phyloP scores from a whole-genome alignment of 2,888 invertebrate species.

The Pristionchus exspectatus region DNA sequence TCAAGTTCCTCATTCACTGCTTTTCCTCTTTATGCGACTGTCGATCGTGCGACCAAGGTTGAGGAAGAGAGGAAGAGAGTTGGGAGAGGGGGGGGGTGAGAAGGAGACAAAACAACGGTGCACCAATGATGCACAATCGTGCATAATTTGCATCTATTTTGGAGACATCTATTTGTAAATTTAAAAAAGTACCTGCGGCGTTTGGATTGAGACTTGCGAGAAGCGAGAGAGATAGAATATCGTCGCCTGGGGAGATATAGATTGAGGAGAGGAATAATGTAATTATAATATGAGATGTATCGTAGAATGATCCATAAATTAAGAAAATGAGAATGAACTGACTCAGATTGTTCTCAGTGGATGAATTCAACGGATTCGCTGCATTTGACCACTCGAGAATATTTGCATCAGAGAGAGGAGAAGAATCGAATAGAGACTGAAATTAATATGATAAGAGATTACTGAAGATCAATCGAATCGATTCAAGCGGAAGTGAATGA shows the following conservation, averaged over 20 bases:
- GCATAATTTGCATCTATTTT: neutral
- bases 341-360: constrained; percentile 28
- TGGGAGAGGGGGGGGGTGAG: neutral
- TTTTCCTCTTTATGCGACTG: neutral
- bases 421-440: constrained; percentile 44
- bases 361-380: constrained; percentile 10
- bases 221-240: constrained; percentile 32
- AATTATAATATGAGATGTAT: neutral
- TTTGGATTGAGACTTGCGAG: constrained; percentile 35
- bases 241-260: neutral
- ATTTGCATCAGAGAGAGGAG: constrained; percentile 30
- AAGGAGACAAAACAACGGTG: constrained; percentile 13
- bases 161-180: neutral
- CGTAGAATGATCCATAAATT: neutral
- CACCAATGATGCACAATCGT: neutral
- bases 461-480: neutral
- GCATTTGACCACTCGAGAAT: constrained; percentile 31
- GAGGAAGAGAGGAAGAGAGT: neutral
- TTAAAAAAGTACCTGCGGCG: neutral
- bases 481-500: constrained; percentile 14
- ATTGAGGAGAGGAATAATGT: neutral
- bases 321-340: neutral
- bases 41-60: neutral
- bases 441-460: neutral
- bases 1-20: neutral